Conservation (phyloP, 2,888 invertebrate species). For the Agrotis puta region DNA sequence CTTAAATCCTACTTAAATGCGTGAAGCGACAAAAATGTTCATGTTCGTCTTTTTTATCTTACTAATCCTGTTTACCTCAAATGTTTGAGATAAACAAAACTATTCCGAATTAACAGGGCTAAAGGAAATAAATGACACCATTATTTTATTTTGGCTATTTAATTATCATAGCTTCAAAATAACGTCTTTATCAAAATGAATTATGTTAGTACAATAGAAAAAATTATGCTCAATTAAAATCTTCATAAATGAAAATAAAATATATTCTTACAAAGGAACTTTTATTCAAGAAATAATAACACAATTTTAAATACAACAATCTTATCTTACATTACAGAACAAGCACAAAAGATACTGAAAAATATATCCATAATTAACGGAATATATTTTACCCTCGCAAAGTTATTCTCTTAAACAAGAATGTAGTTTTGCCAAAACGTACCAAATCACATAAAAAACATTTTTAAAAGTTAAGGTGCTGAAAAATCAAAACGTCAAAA, state of each 20-base stretch:
- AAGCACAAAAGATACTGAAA: constrained; percentile 16
- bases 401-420: background rate
- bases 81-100: background rate
- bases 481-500: too few relatives aligned
- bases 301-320: constrained; percentile 23
- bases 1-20: too few relatives aligned
- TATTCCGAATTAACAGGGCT: accelerated
- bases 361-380: background rate
- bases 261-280: constrained; percentile 39
- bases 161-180: background rate
- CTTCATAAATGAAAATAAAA: constrained; percentile 7
- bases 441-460: background rate
- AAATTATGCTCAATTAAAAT: background rate
- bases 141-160: background rate
- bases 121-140: background rate
- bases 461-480: too few relatives aligned
- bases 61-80: background rate
- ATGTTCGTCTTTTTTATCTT: background rate
- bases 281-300: constrained; percentile 28
- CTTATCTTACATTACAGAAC: background rate
- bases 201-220: background rate
- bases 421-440: background rate
- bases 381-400: constrained; percentile 8
- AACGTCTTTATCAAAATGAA: background rate
- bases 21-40: too few relatives aligned